These are phyloP conservation scores for Paradoxurus hermaphroditus DNA, from an alignment of 2,113 vertebrate species.

Conservation along the genomic window DNA sequence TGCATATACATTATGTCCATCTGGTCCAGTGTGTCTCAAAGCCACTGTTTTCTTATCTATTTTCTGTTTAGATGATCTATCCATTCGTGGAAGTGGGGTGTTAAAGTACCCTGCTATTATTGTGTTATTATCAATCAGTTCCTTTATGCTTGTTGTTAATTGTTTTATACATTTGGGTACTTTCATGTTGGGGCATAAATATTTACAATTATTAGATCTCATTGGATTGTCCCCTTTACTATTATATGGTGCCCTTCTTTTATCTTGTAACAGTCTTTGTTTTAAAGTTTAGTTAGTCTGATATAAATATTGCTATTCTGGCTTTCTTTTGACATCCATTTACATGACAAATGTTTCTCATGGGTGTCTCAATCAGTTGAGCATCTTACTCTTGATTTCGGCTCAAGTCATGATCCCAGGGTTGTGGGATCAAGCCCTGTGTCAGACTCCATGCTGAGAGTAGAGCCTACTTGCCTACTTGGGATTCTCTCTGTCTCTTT, in stretches of 20 bases:
- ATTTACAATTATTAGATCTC: neutral
- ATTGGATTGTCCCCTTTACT: neutral
- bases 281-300: neutral
- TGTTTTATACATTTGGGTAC: neutral
- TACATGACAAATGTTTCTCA: neutral
- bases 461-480: too few relatives aligned
- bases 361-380: too few relatives aligned
- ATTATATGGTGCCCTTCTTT: neutral
- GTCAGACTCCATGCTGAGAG: too few relatives aligned
- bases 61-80: too few relatives aligned
- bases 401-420: too few relatives aligned
- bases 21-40: too few relatives aligned
- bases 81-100: too few relatives aligned
- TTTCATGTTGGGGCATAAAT: neutral
- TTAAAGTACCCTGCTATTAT: neutral
- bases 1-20: neutral
- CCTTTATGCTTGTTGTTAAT: neutral
- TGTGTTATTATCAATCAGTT: neutral
- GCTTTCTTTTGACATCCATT: neutral
- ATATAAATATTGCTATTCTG: neutral
- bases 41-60: too few relatives aligned
- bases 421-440: too few relatives aligned
- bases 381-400: too few relatives aligned
- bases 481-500: too few relatives aligned
- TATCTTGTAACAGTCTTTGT: neutral